Evolutionary conservation across 1,140 invertebrate genomes (phyloP), one percentile per base, ranked within the genome.

Genomic region (Acyrthosiphon pisum): DNA sequence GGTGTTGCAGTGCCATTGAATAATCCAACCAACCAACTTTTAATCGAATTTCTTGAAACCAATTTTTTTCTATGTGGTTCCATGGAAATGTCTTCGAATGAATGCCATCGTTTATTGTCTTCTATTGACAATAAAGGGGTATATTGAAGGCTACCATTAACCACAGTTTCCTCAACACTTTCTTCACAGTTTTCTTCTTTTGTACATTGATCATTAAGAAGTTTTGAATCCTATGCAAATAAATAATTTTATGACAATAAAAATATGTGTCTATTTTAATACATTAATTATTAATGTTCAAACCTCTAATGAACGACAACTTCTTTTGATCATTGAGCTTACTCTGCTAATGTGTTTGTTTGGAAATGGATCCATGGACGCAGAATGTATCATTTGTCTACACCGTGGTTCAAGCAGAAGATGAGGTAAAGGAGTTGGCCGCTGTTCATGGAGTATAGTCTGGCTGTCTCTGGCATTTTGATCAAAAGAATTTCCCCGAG

Each of bases 21-120:
- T 37, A 97, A 95, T 93, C 96, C 96, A 35, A 97, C 96, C 50
- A 97, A 94, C 97, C 97, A 97, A 94, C 96, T 96, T 81, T 97
- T 14, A 96, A 96, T 95, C 94, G 91, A 96, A 95, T 91, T 95
- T 94, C 94, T 95, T 95, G 93, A 95, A 35, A 86, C 95, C 94
- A 95, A 94, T 93, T 93, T 93, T 83, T 94, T 95, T 93, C 94
- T 95, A 94, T 94, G 96, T 94, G 94, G 95, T 94, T 96, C 96
- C 41, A 97, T 95, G 94, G 96, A 96, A 22, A 95, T 94, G 41
- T 94, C 94, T 95, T 98, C 97, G 44, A 98, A 95, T n/a, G 97
- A 98, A 94, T 96, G 96, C 97, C 97, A 98, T 94, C 97, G 96
- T 95, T 97, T 95, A 46, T 95, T 95, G 93, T 96, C 95, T 94